These are phyloP conservation scores for Antechinus flavipes DNA, from an alignment of 2,113 vertebrate species.

Conservation along the genomic window DNA sequence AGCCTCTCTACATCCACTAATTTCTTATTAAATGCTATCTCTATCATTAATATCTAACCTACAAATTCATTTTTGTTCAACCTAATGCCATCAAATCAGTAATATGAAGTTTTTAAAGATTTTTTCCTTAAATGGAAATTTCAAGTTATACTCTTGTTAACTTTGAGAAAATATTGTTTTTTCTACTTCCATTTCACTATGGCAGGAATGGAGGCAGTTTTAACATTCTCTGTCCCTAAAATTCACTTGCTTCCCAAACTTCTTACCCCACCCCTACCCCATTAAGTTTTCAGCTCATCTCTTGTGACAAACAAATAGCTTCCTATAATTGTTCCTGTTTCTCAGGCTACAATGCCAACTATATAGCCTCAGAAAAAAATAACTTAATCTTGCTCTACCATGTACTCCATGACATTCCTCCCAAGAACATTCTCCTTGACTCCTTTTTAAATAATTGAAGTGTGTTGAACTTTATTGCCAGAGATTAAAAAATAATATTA, in stretches of 20 bases:
- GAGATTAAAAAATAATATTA: constrained; percentile 45
- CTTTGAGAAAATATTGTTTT: neutral
- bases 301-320: neutral
- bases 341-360: neutral
- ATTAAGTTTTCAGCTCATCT: neutral
- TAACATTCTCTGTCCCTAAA: neutral
- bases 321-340: neutral
- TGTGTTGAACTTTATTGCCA: neutral
- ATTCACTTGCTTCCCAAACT: neutral
- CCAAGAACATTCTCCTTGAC: neutral
- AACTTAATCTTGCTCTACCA: neutral
- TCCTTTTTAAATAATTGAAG: neutral
- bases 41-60: constrained; percentile 20
- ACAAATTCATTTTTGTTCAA: constrained; percentile 17
- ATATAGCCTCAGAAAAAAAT: neutral
- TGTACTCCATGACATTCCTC: constrained; percentile 2
- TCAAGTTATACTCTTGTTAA: constrained; percentile 26
- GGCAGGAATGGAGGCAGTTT: constrained; percentile 4
- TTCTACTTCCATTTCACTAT: neutral
- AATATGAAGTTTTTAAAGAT: constrained; percentile 30
- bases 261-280: neutral
- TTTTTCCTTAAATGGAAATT: constrained; percentile 40
- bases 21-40: too few species aligned
- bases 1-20: too few species aligned
- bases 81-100: neutral